These are phyloP conservation scores for Pararge aegeria DNA, from an alignment of 1,140 invertebrate species.

Conservation along the genomic window DNA sequence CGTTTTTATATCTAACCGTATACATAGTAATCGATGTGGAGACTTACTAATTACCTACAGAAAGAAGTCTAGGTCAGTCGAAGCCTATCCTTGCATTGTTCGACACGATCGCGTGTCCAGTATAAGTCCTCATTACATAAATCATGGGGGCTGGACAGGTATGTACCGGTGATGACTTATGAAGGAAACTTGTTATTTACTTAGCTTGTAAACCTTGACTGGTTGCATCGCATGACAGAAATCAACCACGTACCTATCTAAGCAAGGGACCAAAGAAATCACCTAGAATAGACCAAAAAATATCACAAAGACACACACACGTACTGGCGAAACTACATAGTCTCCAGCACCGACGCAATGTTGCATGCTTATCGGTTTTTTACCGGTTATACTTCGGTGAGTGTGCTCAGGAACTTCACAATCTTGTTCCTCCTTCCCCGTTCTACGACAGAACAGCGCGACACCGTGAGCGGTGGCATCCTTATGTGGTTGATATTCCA, in stretches of 20 bases:
- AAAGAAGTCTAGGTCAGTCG: slow-evolving; percentile 73
- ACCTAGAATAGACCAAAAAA: no score
- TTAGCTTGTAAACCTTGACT: slow-evolving; percentile 30
- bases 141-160: slow-evolving; percentile 58
- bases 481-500: no score
- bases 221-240: slow-evolving; percentile 14
- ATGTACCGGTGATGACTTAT: slow-evolving; percentile 33
- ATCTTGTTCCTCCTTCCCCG: no score
- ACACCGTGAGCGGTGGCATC: no score
- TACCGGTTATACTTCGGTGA: no score
- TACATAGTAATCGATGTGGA: slow-evolving; percentile 55
- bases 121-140: slow-evolving; percentile 76
- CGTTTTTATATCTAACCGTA: background rate
- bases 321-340: no score
- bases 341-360: no score
- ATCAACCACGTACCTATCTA: slow-evolving; percentile 4
- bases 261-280: no score
- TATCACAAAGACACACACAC: background rate
- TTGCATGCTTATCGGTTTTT: no score
- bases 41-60: slow-evolving; percentile 54
- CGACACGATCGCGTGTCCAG: slow-evolving; percentile 67
- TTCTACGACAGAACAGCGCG: no score
- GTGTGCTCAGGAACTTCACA: no score
- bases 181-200: slow-evolving; percentile 25
- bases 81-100: slow-evolving; percentile 75